These are phyloP conservation scores for Carterocephalus palaemon DNA, from an alignment of 2,888 invertebrate species.

Conservation along the genomic window DNA sequence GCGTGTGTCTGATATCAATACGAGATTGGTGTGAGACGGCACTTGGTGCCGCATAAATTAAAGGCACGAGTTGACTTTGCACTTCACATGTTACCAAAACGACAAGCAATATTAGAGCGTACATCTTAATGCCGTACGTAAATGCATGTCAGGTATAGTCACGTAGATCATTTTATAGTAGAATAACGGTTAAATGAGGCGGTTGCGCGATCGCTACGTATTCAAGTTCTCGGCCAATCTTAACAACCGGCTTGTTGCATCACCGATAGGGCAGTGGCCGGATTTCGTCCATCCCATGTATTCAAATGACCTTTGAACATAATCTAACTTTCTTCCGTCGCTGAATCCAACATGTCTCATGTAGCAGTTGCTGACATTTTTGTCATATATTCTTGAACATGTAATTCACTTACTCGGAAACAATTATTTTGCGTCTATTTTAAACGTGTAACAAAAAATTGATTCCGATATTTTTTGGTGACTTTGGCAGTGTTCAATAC, in stretches of 20 bases:
- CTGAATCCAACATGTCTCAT: too few species aligned
- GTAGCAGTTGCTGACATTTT: too few species aligned
- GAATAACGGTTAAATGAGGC: conserved; percentile 60
- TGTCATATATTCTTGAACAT: background rate
- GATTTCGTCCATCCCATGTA: conserved; percentile 32
- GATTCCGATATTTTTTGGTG: conserved; percentile 46
- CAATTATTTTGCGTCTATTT: conserved; percentile 20
- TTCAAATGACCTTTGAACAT: conserved; percentile 17
- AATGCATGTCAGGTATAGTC: conserved; percentile 36
- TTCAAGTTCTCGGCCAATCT: conserved; percentile 67
- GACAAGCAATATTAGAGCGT: conserved; percentile 47
- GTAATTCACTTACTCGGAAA: conserved; percentile 18
- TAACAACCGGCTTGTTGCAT: conserved; percentile 55
- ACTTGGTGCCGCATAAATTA: conserved; percentile 70
- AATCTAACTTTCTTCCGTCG: too few species aligned
- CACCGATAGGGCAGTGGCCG: conserved; percentile 59
- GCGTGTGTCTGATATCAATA: conserved; percentile 65
- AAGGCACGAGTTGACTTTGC: conserved; percentile 47
- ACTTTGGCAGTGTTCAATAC: conserved; percentile 52
- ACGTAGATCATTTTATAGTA: conserved; percentile 55
- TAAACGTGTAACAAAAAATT: conserved; percentile 37
- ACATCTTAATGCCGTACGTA: conserved; percentile 51
- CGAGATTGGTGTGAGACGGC: conserved; percentile 79
- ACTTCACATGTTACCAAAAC: conserved; percentile 41
- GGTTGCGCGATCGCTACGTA: conserved; percentile 45